A percentile compares a stretch with the other conserved stretches of the same genome.
phyloP scores from a whole-genome alignment of 2,888 invertebrate genomes.

The Drosophila quasianomalipes region DNA sequence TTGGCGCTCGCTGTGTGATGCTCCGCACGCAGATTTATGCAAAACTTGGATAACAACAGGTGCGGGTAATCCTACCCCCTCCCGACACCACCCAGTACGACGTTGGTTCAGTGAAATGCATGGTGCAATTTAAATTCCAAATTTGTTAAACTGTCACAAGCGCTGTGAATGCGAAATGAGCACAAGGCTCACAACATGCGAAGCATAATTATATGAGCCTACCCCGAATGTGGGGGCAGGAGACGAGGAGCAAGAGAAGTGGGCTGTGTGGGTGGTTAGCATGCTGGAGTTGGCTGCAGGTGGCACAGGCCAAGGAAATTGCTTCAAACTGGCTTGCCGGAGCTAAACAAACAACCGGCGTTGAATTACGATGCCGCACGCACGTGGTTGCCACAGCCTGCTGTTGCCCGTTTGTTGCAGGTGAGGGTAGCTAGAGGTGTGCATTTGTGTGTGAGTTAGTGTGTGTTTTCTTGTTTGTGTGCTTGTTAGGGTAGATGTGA shows the following conservation, averaged over 20 bases:
- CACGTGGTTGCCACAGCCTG: constrained; percentile 61
- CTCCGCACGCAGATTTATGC: constrained; percentile 42
- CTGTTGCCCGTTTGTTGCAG: constrained; percentile 13
- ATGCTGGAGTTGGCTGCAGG: constrained; percentile 45
- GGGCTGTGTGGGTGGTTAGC: constrained; percentile 12
- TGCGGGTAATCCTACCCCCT: constrained; percentile 19
- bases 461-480: constrained; percentile 12
- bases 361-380: constrained; percentile 79
- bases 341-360: constrained; percentile 74
- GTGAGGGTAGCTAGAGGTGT: constrained; percentile 12
- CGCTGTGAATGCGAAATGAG: constrained; percentile 80
- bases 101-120: constrained; percentile 58
- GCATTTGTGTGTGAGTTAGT: background rate
- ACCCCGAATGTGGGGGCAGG: constrained; percentile 12
- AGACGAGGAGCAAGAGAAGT: constrained; percentile 3
- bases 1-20: constrained; percentile 36
- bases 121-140: constrained; percentile 80
- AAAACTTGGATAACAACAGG: constrained; percentile 46
- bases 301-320: constrained; percentile 65
- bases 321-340: constrained; percentile 70
- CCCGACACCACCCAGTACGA: background rate
- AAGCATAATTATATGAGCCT: constrained; percentile 63
- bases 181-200: constrained; percentile 56
- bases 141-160: constrained; percentile 83
- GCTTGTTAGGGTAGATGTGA: constrained; percentile 14